Conservation (phyloP, 1,140 invertebrate genomes). For the Ceratitis capitata region DNA sequence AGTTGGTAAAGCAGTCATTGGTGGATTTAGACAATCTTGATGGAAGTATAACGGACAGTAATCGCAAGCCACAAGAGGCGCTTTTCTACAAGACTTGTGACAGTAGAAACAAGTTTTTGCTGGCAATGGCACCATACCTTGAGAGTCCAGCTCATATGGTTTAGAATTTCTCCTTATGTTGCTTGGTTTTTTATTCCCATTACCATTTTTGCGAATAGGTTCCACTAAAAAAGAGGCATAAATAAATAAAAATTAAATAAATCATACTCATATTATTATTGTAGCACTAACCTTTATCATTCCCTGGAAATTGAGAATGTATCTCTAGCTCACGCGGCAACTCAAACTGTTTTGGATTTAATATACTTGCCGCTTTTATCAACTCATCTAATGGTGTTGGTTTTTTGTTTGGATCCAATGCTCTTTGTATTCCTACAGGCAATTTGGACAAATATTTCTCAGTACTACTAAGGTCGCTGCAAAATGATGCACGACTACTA, state of each 20-base stretch:
- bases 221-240: constrained; percentile 44
- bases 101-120: constrained; percentile 86
- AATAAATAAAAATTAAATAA: neutral
- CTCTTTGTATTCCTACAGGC: constrained; percentile 55
- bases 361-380: constrained; percentile 79
- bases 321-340: constrained; percentile 82
- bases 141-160: constrained; percentile 77
- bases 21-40: constrained; percentile 91
- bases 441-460: constrained; percentile 58
- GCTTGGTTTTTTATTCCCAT: constrained; percentile 51
- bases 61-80: constrained; percentile 89
- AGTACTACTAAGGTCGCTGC: constrained; percentile 51
- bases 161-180: constrained; percentile 59
- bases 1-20: constrained; percentile 84
- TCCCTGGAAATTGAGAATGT: constrained; percentile 83
- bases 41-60: constrained; percentile 92
- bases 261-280: neutral
- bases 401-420: constrained; percentile 66
- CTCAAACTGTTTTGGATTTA: constrained; percentile 91
- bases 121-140: constrained; percentile 82
- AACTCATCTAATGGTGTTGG: constrained; percentile 76
- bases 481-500: constrained; percentile 54
- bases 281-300: constrained; percentile 71
- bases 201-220: constrained; percentile 51
- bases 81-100: constrained; percentile 81